phyloP scores from a whole-genome alignment of 2,888 invertebrate species.

The Pseudanteris insignis region DNA sequence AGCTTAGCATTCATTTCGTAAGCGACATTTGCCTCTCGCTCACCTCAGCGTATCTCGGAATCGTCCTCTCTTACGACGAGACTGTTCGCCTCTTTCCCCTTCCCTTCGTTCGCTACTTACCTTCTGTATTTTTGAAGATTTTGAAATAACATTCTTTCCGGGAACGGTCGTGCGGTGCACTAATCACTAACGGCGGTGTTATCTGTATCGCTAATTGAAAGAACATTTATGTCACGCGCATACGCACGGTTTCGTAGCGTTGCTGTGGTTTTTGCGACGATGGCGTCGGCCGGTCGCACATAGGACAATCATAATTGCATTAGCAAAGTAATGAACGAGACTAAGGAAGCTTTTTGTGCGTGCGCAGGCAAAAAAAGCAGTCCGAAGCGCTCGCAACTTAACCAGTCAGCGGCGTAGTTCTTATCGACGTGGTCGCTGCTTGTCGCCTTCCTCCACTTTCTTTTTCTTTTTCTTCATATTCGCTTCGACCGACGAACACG shows the following conservation, averaged over 20 bases:
- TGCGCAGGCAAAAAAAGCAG: slow-evolving; percentile 21
- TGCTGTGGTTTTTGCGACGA: slow-evolving; percentile 29
- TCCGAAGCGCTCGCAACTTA: slow-evolving; percentile 34
- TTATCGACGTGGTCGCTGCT: slow-evolving; percentile 37
- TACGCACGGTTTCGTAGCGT: slow-evolving; percentile 32
- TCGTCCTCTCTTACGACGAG: no score
- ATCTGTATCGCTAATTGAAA: slow-evolving; percentile 43
- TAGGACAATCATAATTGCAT: slow-evolving; percentile 58
- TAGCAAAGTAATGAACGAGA: slow-evolving; percentile 59
- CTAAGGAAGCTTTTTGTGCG: slow-evolving; percentile 46
- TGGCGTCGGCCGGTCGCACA: slow-evolving; percentile 37
- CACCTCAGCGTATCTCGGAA: no score
- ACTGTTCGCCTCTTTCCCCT: no score
- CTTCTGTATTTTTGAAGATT: slow-evolving; percentile 1
- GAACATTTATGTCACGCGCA: slow-evolving; percentile 38
- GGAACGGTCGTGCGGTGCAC: slow-evolving; percentile 16
- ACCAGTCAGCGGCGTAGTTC: slow-evolving; percentile 34
- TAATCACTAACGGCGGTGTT: slow-evolving; percentile 27
- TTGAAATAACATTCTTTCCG: slow-evolving; percentile 18
- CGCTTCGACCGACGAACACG: slow-evolving; percentile 27
- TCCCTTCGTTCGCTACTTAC: not conserved
- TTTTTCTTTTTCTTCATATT: slow-evolving; percentile 19
- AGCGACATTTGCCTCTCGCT: no score
- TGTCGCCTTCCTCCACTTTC: slow-evolving; percentile 32
- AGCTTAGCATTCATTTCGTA: no score